phyloP scores from a whole-genome alignment of 2,888 invertebrate genomes.

The Griposia aprilina region DNA sequence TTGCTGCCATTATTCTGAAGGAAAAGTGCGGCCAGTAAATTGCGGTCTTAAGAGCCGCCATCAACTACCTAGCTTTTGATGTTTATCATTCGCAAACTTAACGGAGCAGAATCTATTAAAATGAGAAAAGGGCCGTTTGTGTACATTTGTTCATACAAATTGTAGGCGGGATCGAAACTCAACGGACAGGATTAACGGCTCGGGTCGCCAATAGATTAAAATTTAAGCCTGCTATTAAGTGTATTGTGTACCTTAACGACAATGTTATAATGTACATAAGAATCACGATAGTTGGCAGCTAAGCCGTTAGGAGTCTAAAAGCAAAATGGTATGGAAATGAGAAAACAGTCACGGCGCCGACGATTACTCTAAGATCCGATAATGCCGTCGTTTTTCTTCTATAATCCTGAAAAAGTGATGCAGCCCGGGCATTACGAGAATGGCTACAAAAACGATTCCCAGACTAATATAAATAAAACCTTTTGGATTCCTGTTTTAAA shows the following conservation, averaged over 20 bases:
- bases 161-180: constrained; percentile 37
- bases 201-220: constrained; percentile 38
- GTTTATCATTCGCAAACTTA: constrained; percentile 53
- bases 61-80: constrained; percentile 60
- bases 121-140: constrained; percentile 2
- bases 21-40: constrained; percentile 65
- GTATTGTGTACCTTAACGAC: constrained; percentile 31
- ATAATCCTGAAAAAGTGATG: constrained; percentile 88
- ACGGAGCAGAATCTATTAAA: constrained; percentile 57
- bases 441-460: constrained; percentile 79
- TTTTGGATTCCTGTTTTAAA: constrained; percentile 77
- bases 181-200: constrained; percentile 35
- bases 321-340: constrained; percentile 83
- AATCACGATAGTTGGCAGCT: constrained; percentile 46
- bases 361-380: constrained; percentile 88
- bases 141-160: constrained; percentile 36
- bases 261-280: constrained; percentile 38
- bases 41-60: constrained; percentile 51
- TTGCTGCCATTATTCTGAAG: constrained; percentile 52
- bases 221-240: constrained; percentile 53
- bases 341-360: constrained; percentile 80
- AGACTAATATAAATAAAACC: constrained; percentile 82
- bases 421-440: constrained; percentile 78
- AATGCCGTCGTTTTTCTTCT: constrained; percentile 87
- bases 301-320: constrained; percentile 58